These are phyloP conservation scores for Sogatella furcifera DNA, from an alignment of 1,140 invertebrate species.

Conservation along the genomic window DNA sequence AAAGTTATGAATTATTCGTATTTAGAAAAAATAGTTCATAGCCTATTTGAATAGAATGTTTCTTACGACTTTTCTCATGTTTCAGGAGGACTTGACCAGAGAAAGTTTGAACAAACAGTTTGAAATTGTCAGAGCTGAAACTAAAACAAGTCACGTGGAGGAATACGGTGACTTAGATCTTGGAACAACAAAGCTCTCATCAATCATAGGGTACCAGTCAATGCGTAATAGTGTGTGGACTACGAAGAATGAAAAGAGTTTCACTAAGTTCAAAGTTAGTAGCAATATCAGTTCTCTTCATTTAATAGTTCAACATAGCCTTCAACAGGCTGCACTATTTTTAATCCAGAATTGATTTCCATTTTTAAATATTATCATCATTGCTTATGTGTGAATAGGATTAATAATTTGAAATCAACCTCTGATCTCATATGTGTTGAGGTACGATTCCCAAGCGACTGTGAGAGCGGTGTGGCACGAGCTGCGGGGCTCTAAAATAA, in stretches of 20 bases:
- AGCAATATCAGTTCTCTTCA: not conserved
- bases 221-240: not conserved
- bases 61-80: constrained; percentile 1
- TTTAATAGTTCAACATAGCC: not conserved
- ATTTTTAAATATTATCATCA: no score
- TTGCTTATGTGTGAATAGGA: no score
- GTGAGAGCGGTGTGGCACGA: no score
- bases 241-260: not conserved
- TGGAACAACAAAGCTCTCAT: constrained; percentile 29
- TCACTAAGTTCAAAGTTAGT: not conserved
- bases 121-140: constrained; percentile 42
- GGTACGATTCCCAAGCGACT: no score
- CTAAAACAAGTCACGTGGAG: constrained; percentile 47
- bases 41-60: no score
- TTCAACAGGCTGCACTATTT: no score
- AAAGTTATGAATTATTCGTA: no score
- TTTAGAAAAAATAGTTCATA: no score
- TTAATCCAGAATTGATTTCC: no score
- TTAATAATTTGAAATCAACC: no score
- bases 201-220: constrained; percentile 31
- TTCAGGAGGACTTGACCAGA: constrained; percentile 38
- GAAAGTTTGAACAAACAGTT: constrained; percentile 47
- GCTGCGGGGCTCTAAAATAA: no score
- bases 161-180: constrained; percentile 44
- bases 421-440: no score